A percentile compares a stretch with the other conserved stretches of the same genome.
These are phyloP conservation scores for Phaonia tiefii DNA, from an alignment of 2,888 invertebrate genomes.

Conservation along the genomic window DNA sequence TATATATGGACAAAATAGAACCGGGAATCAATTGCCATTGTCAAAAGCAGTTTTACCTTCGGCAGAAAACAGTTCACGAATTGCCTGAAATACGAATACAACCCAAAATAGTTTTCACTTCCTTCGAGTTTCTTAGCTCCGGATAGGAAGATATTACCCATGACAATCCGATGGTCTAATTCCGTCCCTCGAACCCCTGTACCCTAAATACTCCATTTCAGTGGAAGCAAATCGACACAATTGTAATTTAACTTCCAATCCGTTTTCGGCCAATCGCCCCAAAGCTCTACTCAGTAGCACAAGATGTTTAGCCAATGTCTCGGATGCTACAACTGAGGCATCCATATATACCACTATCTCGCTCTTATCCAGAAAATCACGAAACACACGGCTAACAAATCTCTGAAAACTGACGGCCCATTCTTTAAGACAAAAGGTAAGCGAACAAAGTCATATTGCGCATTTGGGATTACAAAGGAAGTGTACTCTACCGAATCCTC, in stretches of 20 bases:
- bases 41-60: too few relatives aligned
- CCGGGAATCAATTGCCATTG: too few relatives aligned
- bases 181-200: too few relatives aligned
- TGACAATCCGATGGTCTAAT: constrained; percentile 25
- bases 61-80: too few relatives aligned
- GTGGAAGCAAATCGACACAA: constrained; percentile 29
- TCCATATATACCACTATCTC: constrained; percentile 48
- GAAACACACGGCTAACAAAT: constrained; percentile 46
- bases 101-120: constrained; percentile 13
- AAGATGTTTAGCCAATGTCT: constrained; percentile 3
- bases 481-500: too few relatives aligned
- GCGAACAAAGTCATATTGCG: constrained; percentile 64
- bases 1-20: constrained; percentile 18
- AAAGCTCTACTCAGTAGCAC: too few relatives aligned
- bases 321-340: constrained; percentile 15
- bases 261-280: too few relatives aligned
- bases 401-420: constrained; percentile 60
- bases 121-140: constrained; percentile 6
- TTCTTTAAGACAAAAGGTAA: constrained; percentile 49
- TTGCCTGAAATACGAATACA: too few relatives aligned
- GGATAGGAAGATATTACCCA: constrained; percentile 31
- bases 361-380: constrained; percentile 30
- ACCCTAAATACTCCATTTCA: constrained; percentile 38
- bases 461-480: constrained; percentile 68
- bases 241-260: constrained; percentile 29